phyloP scores from a whole-genome alignment of 1,140 invertebrate genomes.

The Apis cerana region DNA sequence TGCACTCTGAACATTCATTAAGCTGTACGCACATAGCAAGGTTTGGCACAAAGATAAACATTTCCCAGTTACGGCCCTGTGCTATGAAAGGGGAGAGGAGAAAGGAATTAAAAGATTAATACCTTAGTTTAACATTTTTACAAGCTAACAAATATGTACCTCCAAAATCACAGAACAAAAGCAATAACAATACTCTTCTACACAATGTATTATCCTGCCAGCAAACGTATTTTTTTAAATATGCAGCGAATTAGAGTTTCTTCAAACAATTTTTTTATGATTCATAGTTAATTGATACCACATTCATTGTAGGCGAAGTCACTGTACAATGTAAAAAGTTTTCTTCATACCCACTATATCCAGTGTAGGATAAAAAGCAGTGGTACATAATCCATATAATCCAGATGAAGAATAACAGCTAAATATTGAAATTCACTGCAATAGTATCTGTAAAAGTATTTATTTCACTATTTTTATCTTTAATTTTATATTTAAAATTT shows the following conservation, averaged over 20 bases:
- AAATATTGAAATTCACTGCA: conserved; percentile 76
- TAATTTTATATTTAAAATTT: not conserved
- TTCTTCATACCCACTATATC: conserved; percentile 69
- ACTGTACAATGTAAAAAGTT: conserved; percentile 81
- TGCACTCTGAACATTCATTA: conserved; percentile 73
- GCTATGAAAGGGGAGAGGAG: conserved; percentile 60
- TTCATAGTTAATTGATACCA: conserved; percentile 73
- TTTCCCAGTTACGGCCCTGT: conserved; percentile 76
- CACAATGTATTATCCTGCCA: conserved; percentile 72
- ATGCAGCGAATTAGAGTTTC: conserved; percentile 61
- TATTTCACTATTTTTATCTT: conserved; percentile 53
- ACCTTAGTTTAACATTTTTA: conserved; percentile 80
- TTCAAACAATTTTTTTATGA: conserved; percentile 66
- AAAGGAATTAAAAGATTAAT: conserved; percentile 75
- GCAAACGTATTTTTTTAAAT: conserved; percentile 63
- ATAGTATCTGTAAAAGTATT: conserved; percentile 75
- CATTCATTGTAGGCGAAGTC: conserved; percentile 78
- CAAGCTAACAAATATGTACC: conserved; percentile 80
- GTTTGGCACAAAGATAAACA: conserved; percentile 78
- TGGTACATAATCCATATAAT: conserved; percentile 74
- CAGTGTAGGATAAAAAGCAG: conserved; percentile 71
- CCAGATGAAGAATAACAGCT: conserved; percentile 75
- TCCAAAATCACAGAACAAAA: conserved; percentile 81
- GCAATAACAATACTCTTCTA: conserved; percentile 78
- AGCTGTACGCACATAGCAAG: conserved; percentile 68